Conservation (phyloP, 1,140 invertebrate species). For the Eupeodes corollae region DNA sequence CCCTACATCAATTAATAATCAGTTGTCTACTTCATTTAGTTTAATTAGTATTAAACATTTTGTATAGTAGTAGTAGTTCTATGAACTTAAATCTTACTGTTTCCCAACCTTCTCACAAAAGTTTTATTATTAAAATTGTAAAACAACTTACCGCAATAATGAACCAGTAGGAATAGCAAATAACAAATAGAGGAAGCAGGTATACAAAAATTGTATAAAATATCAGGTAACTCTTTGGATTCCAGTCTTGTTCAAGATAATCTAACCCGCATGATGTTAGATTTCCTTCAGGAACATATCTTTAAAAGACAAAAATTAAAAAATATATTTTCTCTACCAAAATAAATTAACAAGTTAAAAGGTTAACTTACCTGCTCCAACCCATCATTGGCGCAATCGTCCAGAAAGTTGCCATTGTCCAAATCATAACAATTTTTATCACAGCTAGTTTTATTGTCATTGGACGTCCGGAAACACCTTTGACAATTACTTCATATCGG, state of each 20-base stretch:
- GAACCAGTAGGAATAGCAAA: conserved; percentile 60
- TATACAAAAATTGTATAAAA: conserved; percentile 53
- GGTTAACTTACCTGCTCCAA: conserved; percentile 42
- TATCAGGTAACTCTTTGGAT: conserved; percentile 50
- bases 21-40: no score
- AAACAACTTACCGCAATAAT: conserved; percentile 52
- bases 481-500: conserved; percentile 75
- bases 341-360: no score
- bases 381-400: conserved; percentile 51
- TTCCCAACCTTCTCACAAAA: no score
- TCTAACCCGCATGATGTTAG: conserved; percentile 72
- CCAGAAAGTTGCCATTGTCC: conserved; percentile 51
- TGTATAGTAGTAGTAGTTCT: no score
- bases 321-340: no score
- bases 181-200: conserved; percentile 51
- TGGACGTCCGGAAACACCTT: conserved; percentile 48
- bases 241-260: conserved; percentile 51
- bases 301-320: conserved; percentile 16
- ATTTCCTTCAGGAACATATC: conserved; percentile 69
- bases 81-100: no score
- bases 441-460: conserved; percentile 51
- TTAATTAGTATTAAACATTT: no score
- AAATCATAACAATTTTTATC: conserved; percentile 49
- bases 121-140: no score
- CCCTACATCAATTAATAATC: no score